Conservation (phyloP, 2,113 vertebrate genomes). For the Scomber scombrus region DNA sequence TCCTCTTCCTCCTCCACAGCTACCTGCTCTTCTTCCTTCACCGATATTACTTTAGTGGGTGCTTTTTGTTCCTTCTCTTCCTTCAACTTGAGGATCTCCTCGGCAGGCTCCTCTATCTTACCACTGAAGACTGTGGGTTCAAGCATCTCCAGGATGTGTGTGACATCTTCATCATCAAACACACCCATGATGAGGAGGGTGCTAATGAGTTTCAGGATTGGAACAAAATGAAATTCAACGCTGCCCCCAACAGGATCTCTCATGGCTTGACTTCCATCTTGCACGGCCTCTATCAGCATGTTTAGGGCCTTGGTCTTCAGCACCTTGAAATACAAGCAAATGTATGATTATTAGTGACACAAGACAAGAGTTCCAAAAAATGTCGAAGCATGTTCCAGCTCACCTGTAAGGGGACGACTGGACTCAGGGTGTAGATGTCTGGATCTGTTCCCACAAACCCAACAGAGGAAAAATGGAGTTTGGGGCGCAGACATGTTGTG, state of each 20-base stretch:
- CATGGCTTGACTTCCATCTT: constrained; percentile 92
- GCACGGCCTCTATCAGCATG: constrained; percentile 94
- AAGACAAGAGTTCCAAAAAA: not conserved
- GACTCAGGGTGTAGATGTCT: constrained; percentile 88
- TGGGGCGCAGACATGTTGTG: constrained; percentile 90
- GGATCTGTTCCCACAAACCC: constrained; percentile 87
- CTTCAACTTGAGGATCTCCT: constrained; percentile 55
- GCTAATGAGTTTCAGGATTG: constrained; percentile 93
- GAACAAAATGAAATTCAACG: constrained; percentile 95
- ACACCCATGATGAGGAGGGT: constrained; percentile 95
- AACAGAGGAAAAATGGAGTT: constrained; percentile 89
- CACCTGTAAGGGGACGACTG: constrained; percentile 88
- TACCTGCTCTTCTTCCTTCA: constrained; percentile 72
- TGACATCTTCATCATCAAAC: constrained; percentile 90
- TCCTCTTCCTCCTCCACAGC: constrained; percentile 70
- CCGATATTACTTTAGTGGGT: constrained; percentile 39
- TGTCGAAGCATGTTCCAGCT: constrained; percentile 5
- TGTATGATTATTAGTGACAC: not conserved
- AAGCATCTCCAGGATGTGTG: constrained; percentile 90
- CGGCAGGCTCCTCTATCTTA: constrained; percentile 72
- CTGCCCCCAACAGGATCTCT: constrained; percentile 96
- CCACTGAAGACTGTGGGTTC: constrained; percentile 91
- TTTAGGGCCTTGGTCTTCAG: constrained; percentile 89
- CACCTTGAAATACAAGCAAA: constrained; percentile 78
- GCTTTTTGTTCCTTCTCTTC: constrained; percentile 70